These are phyloP conservation scores for Sinocyclocheilus maitianheensis DNA, from an alignment of 2,113 vertebrate species.

Conservation along the genomic window DNA sequence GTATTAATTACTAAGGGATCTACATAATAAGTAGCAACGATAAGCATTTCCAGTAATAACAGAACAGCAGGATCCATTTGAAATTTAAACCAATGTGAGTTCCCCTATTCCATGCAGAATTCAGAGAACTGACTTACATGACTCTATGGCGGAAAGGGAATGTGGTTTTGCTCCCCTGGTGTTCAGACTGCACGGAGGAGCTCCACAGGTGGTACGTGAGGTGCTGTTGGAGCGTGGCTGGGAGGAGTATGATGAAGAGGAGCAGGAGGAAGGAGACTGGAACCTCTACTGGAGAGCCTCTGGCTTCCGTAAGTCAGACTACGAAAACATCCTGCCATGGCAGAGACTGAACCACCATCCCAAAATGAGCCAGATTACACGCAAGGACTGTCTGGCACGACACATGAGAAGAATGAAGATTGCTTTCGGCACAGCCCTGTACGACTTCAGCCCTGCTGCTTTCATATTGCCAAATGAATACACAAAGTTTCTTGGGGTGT, in stretches of 20 bases:
- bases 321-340: slow-evolving; percentile 75
- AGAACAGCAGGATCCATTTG: neutral
- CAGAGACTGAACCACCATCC: slow-evolving; percentile 84
- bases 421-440: slow-evolving; percentile 69
- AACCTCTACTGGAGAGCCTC: slow-evolving; percentile 78
- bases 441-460: slow-evolving; percentile 76
- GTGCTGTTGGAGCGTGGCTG: slow-evolving; percentile 81
- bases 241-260: slow-evolving; percentile 70
- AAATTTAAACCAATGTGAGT: neutral
- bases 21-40: neutral
- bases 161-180: slow-evolving; percentile 61
- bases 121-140: neutral
- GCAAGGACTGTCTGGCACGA: slow-evolving; percentile 80
- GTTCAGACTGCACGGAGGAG: slow-evolving; percentile 73
- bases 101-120: neutral
- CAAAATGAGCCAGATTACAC: slow-evolving; percentile 76
- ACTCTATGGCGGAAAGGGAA: slow-evolving; percentile 37
- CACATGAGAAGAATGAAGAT: slow-evolving; percentile 76
- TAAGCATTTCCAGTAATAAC: neutral
- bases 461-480: slow-evolving; percentile 81
- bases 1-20: neutral
- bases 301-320: slow-evolving; percentile 70
- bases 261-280: slow-evolving; percentile 73
- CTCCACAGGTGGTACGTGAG: slow-evolving; percentile 73
- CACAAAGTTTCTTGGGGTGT: slow-evolving; percentile 74